Evolutionary conservation across 2,888 invertebrate species (phyloP), one percentile per base, ranked within the genome.

Genomic region (Stenotaenia linearis): DNA sequence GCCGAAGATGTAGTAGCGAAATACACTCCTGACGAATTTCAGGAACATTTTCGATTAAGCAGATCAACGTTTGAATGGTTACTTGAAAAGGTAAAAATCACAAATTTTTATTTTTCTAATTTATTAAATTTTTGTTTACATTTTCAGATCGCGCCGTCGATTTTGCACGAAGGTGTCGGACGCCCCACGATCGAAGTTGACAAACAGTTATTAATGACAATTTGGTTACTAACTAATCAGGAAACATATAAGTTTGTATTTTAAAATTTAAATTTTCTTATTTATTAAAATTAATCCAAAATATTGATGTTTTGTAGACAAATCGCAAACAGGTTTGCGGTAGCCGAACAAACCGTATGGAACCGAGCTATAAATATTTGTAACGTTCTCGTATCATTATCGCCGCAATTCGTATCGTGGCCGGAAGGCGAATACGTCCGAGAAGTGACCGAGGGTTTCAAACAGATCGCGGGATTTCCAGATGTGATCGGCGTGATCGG

Each of bases 261-360:
- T 21, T 21, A 18, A 56, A 2, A 4, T 21, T 7, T 18, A 18
- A 18, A 18, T n/a, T 21, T 56, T 56, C 7, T n/a, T n/a, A n/a
- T 50, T 50, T 50, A 50, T 50, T 50, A 9, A 9, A n/a, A n/a
- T n/a, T n/a, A n/a, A n/a, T n/a, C n/a, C n/a, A n/a, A n/a, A n/a
- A 15, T 50, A 9, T 37, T 37, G 6, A 9, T 50, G 5, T n/a
- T n/a, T n/a, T 56, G 1, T 21, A 75, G 75, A 28, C 32, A 28
- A 30, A 75, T 75, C n/a, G 75, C 75, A 1, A 32, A 75, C 12
- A 1, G 75, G 15, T 75, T 75, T n/a, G 75, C 30, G 10, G 75
- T 75, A 9, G 30, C 75, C n/a, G 32, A 75, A n/a, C 75, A 75
- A 75, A 75, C 75, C 10, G 75, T 75, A 1, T 75, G 75, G 75